phyloP scores from a whole-genome alignment of 2,888 invertebrate genomes.

The Heliconius hortense region DNA sequence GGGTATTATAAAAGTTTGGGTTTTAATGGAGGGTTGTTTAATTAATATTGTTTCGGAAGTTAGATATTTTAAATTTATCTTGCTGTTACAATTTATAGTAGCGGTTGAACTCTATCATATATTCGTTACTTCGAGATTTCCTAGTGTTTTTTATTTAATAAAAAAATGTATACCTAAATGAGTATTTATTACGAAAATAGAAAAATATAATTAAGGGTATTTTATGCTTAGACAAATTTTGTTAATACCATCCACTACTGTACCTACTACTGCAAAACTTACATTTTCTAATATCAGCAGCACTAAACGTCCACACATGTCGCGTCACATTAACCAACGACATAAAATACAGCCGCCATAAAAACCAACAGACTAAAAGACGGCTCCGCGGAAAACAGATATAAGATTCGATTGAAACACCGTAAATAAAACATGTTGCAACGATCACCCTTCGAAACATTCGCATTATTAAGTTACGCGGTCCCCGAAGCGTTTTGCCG shows the following conservation, averaged over 20 bases:
- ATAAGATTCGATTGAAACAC: slow-evolving; percentile 74
- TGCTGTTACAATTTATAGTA: too few species aligned
- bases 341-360: slow-evolving; percentile 57
- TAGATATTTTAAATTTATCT: neutral
- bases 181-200: neutral
- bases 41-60: neutral
- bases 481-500: slow-evolving; percentile 81
- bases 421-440: slow-evolving; percentile 81
- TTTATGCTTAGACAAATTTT: neutral
- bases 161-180: too few species aligned
- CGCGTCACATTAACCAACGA: slow-evolving; percentile 43
- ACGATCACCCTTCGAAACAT: slow-evolving; percentile 70
- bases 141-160: neutral
- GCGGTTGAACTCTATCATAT: too few species aligned
- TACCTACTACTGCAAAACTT: neutral
- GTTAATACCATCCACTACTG: neutral
- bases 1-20: slow-evolving; percentile 2
- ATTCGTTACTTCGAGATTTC: too few species aligned
- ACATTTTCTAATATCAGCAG: slow-evolving; percentile 48
- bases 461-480: slow-evolving; percentile 80
- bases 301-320: slow-evolving; percentile 49
- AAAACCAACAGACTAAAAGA: slow-evolving; percentile 45
- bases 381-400: slow-evolving; percentile 63
- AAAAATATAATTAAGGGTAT: neutral
- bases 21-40: slow-evolving; percentile 38